phyloP scores from a whole-genome alignment of 2,888 invertebrate genomes.

The Drosophila pseudotakahashii region DNA sequence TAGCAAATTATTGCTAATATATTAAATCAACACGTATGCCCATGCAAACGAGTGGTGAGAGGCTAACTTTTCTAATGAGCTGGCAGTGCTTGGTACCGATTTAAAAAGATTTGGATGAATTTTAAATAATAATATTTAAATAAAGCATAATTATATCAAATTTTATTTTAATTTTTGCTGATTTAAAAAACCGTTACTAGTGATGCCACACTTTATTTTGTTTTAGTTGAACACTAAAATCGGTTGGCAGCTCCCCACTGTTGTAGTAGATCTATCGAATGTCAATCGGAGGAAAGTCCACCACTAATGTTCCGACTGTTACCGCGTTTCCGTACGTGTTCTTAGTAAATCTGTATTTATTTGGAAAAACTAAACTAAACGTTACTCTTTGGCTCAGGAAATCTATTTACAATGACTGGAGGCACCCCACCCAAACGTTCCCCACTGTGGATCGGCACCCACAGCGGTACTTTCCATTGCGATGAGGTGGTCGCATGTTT shows the following conservation, averaged over 20 bases:
- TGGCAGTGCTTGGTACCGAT: constrained; percentile 38
- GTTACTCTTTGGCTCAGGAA: background rate
- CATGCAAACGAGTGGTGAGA: constrained; percentile 32
- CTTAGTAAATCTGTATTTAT: background rate
- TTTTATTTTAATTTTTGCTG: background rate
- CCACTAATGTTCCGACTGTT: constrained; percentile 42
- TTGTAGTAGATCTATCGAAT: background rate
- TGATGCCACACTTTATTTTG: constrained; percentile 1
- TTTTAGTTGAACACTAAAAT: background rate
- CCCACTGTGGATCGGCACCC: constrained; percentile 78
- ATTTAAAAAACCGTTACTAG: constrained; percentile 12
- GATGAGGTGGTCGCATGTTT: constrained; percentile 91
- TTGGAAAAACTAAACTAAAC: constrained; percentile 2
- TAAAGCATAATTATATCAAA: background rate
- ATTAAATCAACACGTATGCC: constrained; percentile 47
- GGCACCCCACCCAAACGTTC: constrained; percentile 59
- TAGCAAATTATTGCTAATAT: constrained; percentile 65
- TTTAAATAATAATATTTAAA: constrained; percentile 1
- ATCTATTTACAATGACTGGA: constrained; percentile 45
- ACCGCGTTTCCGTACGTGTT: constrained; percentile 53
- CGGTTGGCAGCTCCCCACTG: too few relatives aligned
- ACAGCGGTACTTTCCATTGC: constrained; percentile 82
- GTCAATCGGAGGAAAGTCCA: background rate
- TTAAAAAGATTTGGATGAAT: background rate
- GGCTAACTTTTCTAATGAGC: constrained; percentile 5